These are phyloP conservation scores for Xylocampa areola DNA, from an alignment of 2,888 invertebrate genomes.

Conservation along the genomic window DNA sequence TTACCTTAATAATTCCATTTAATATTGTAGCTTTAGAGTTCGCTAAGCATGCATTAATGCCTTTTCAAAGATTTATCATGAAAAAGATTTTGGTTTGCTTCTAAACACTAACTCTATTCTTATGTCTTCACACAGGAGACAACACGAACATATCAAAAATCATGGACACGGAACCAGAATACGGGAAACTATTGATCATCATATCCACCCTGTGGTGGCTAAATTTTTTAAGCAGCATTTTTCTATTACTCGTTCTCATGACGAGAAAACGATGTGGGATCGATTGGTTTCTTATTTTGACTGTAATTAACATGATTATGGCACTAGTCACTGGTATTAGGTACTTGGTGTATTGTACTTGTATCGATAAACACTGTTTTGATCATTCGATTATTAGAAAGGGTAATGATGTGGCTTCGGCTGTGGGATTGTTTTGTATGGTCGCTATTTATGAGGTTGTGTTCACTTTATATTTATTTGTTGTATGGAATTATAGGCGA, in stretches of 20 bases:
- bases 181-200: constrained; percentile 4
- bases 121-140: constrained; percentile 17
- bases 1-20: too few species aligned
- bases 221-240: neutral
- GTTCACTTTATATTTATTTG: constrained; percentile 4
- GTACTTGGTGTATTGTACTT: constrained; percentile 1
- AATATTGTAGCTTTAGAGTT: too few species aligned
- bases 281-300: neutral
- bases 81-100: too few species aligned
- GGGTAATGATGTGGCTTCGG: neutral
- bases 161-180: neutral
- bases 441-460: neutral
- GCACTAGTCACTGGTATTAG: neutral
- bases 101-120: neutral
- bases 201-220: constrained; percentile 7
- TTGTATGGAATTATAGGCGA: constrained; percentile 10
- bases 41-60: too few species aligned
- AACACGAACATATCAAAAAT: constrained; percentile 7
- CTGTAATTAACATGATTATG: constrained; percentile 1
- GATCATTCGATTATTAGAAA: neutral
- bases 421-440: neutral
- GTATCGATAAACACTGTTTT: constrained; percentile 7
- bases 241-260: neutral
- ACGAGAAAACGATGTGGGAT: neutral
- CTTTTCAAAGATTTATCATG: too few species aligned